Conservation (phyloP, 2,888 invertebrate species). For the Eupithecia insigniata region DNA sequence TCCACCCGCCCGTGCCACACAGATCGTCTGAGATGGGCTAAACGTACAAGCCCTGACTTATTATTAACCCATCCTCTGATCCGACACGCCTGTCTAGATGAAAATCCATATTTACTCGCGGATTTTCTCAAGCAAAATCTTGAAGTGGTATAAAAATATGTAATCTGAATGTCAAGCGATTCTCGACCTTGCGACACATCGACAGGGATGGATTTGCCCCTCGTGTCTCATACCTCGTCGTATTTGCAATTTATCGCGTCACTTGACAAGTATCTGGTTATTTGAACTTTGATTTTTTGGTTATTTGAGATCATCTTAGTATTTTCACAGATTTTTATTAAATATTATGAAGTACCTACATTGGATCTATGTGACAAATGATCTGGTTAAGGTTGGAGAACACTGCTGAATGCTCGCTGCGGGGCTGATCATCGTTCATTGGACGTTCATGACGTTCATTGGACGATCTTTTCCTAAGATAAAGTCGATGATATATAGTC, state of each 20-base stretch:
- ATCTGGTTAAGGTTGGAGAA: background rate
- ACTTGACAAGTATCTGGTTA: conserved; percentile 13
- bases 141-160: conserved; percentile 8
- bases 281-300: conserved; percentile 11
- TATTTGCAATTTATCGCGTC: conserved; percentile 15
- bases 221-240: conserved; percentile 4
- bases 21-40: background rate
- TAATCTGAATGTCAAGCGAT: conserved; percentile 8
- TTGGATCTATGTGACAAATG: background rate
- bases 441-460: no score
- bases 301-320: background rate
- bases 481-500: no score
- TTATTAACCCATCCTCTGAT: background rate
- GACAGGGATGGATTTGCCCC: conserved; percentile 1
- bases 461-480: no score
- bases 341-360: background rate
- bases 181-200: conserved; percentile 1
- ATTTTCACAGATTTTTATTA: background rate
- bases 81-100: conserved; percentile 4
- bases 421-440: no score
- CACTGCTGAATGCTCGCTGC: background rate
- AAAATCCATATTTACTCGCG: conserved; percentile 2
- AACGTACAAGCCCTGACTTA: background rate
- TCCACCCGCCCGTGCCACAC: background rate
- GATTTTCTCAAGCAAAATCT: conserved; percentile 7